Conservation (phyloP, 2,113 vertebrate species). For the Lanius collurio region DNA sequence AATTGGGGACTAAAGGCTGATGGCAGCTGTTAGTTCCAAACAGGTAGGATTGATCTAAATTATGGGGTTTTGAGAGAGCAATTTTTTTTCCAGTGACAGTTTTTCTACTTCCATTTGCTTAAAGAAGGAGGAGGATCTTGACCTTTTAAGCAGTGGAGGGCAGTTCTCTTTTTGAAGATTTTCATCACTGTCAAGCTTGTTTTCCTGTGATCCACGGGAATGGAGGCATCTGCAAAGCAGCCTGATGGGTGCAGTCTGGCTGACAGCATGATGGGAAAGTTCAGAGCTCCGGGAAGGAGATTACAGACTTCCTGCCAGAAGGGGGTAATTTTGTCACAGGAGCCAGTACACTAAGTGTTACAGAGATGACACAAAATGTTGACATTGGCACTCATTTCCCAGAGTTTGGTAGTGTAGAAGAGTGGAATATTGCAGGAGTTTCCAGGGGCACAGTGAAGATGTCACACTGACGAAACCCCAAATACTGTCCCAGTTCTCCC, state of each 20-base stretch:
- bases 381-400: not conserved
- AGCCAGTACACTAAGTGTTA: not conserved
- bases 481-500: not conserved
- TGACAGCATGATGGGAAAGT: conserved; percentile 11
- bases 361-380: not conserved
- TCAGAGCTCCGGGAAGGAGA: not conserved
- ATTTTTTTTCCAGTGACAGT: not conserved
- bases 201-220: not conserved
- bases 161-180: not conserved
- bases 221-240: not conserved
- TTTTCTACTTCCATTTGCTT: conserved; percentile 37
- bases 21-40: conserved; percentile 7
- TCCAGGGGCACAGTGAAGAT: not conserved
- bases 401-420: not conserved
- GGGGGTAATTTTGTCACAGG: conserved; percentile 35
- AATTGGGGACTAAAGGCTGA: not conserved
- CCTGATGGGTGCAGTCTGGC: not conserved
- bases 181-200: not conserved
- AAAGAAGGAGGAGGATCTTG: conserved; percentile 13
- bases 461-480: not conserved
- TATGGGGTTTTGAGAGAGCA: not conserved
- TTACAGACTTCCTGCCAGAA: conserved; percentile 32
- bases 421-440: not conserved
- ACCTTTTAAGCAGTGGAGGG: not conserved
- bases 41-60: conserved; percentile 28